phyloP scores from a whole-genome alignment of 2,888 invertebrate genomes.

The Aromia moschata region DNA sequence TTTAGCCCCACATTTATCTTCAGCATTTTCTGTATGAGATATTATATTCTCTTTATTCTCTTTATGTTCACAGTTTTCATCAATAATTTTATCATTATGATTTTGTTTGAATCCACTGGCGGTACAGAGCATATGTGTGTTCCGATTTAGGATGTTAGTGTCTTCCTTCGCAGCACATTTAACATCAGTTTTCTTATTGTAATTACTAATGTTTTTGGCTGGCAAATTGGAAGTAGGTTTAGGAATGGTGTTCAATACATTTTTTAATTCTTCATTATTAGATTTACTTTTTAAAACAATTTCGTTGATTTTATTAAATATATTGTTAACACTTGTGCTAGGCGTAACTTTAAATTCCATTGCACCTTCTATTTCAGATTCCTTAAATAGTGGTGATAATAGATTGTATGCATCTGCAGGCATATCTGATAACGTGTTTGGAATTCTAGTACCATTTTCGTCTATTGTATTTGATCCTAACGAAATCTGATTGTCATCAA shows the following conservation, averaged over 20 bases:
- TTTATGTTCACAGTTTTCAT: no score
- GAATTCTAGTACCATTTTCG: no score
- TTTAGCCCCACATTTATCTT: not conserved
- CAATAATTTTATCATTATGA: not conserved
- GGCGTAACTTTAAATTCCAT: no score
- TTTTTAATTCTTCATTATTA: constrained; percentile 9
- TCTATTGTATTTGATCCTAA: no score
- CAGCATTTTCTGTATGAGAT: not conserved
- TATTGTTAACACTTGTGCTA: not conserved
- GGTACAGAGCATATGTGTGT: not conserved
- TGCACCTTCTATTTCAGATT: no score
- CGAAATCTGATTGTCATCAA: no score
- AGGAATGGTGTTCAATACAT: constrained; percentile 8
- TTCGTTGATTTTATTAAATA: constrained; percentile 14
- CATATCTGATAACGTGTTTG: no score
- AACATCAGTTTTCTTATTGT: not conserved
- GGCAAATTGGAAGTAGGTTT: not conserved
- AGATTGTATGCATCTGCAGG: no score
- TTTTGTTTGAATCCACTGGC: not conserved
- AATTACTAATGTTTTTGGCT: not conserved
- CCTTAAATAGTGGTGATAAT: no score
- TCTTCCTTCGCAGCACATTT: not conserved
- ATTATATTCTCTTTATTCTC: no score
- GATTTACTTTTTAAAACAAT: constrained; percentile 11
- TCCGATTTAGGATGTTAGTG: no score